Conservation (phyloP, 2,113 vertebrate species). For the Grammomys surdaster region DNA sequence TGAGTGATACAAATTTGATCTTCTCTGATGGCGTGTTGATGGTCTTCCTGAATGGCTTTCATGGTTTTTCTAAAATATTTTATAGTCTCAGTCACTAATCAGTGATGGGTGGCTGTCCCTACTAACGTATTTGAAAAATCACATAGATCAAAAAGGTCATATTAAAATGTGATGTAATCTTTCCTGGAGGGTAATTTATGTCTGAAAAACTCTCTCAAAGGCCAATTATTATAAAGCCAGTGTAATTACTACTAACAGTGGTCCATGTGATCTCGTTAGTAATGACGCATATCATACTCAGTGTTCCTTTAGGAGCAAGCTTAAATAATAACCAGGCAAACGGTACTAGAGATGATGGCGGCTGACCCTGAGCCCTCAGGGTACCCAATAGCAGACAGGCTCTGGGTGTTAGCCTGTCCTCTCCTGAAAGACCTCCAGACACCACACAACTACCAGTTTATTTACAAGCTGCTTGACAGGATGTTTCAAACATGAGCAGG, state of each 20-base stretch:
- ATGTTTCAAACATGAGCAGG: fast-evolving
- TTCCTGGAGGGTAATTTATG: slow-evolving; percentile 28
- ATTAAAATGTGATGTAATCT: background rate
- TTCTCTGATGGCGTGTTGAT: background rate
- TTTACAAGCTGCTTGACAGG: background rate
- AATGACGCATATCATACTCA: background rate
- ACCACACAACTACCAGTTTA: no score
- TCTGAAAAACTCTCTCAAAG: background rate
- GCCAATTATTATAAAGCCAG: background rate
- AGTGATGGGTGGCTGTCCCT: background rate
- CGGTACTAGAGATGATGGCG: no score
- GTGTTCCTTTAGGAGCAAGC: slow-evolving; percentile 38
- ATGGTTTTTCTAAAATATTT: slow-evolving; percentile 44
- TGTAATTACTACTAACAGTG: slow-evolving; percentile 1
- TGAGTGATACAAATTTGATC: background rate
- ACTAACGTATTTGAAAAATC: slow-evolving; percentile 43
- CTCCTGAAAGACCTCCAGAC: background rate
- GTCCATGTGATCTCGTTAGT: background rate
- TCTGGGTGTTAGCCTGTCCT: background rate
- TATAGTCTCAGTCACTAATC: background rate
- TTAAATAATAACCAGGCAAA: fast-evolving
- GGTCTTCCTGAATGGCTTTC: background rate
- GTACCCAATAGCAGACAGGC: fast-evolving
- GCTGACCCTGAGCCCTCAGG: background rate
- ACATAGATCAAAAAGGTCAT: background rate